Percentiles rank a stretch among this genome's conserved stretches.
These are phyloP conservation scores for Congeria kusceri DNA, from an alignment of 2,888 invertebrate genomes.

Conservation along the genomic window DNA sequence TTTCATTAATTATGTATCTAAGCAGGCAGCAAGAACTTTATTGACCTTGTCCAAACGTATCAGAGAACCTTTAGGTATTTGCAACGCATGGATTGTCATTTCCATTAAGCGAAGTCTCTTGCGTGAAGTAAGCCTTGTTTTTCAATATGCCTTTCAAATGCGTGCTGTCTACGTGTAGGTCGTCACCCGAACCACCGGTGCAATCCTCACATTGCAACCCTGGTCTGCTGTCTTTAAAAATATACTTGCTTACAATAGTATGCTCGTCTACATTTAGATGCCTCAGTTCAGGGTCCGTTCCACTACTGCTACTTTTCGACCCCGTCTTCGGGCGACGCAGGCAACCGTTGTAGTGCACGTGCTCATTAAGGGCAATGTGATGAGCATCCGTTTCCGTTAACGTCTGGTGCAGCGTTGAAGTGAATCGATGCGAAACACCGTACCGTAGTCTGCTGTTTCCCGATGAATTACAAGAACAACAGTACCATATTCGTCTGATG, in stretches of 20 bases:
- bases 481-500: slow-evolving; percentile 64
- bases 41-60: too few species aligned
- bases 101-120: too few species aligned
- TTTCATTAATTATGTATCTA: too few species aligned
- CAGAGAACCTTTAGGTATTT: too few species aligned
- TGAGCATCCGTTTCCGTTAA: slow-evolving; percentile 53
- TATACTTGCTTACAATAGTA: slow-evolving; percentile 38
- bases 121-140: too few species aligned
- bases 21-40: too few species aligned
- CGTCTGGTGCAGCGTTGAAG: slow-evolving; percentile 54
- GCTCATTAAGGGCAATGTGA: slow-evolving; percentile 48
- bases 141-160: too few species aligned
- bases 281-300: slow-evolving; percentile 35
- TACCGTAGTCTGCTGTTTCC: slow-evolving; percentile 16
- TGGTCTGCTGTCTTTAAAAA: slow-evolving; percentile 28
- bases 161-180: too few species aligned
- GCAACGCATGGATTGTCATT: too few species aligned
- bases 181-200: too few species aligned
- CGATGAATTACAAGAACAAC: slow-evolving; percentile 32
- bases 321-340: slow-evolving; percentile 15
- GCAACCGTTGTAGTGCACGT: slow-evolving; percentile 24
- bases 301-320: slow-evolving; percentile 45
- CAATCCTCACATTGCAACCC: background rate
- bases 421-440: slow-evolving; percentile 37
- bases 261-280: background rate